Evolutionary conservation across 2,888 invertebrate species (phyloP), one percentile per base, ranked within the genome.

Genomic region (Sinotaia quadrata): DNA sequence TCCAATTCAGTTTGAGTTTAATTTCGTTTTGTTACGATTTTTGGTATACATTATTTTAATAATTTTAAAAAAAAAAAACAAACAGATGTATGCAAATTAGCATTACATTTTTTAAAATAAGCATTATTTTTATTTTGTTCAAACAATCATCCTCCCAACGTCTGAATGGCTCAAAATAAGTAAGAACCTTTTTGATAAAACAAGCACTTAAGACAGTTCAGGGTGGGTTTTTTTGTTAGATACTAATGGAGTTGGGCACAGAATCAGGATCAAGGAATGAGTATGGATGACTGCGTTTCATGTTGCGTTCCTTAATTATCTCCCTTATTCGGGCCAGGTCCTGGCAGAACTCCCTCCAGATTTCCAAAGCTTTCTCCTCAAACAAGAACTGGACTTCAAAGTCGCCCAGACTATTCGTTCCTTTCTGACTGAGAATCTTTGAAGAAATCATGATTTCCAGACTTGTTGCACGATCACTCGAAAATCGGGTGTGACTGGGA

Each of bases 401-500:
- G 75, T 89, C 87, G 3, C 89, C 89, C 34, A 89, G 78, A 44
- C 85, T 83, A 52, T 88, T 87, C 18, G 89, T 89, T 36, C 87
- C 88, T 49, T 82, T 78, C 34, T 79, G 79, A 68, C 88, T 88
- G 41, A 89, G 83, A 24, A 89, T 82, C 74, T 87, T 87, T 0
- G 88, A 89, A 59, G 89, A 87, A n/a, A 87, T 84, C 87, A 89
- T 88, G 51, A 87, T 85, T 74, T 88, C 87, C 57, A 88, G 69
- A 0, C 88, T 88, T 7, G 81, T 80, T 21, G 84, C 80, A 72
- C 86, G 85, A 75, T 85, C 82, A 15, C 76, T 88, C 88, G 81
- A 87, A 89, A 52, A 90, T 72, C 0, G 90, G 90, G 78, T 90
- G 90, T n/a, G 88, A 89, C 27, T 85, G 85, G 10, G 89, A 88